A percentile compares a stretch with the other conserved stretches of the same genome.
Conservation (phyloP, 2,888 invertebrate species). For the Catonia carolina region DNA sequence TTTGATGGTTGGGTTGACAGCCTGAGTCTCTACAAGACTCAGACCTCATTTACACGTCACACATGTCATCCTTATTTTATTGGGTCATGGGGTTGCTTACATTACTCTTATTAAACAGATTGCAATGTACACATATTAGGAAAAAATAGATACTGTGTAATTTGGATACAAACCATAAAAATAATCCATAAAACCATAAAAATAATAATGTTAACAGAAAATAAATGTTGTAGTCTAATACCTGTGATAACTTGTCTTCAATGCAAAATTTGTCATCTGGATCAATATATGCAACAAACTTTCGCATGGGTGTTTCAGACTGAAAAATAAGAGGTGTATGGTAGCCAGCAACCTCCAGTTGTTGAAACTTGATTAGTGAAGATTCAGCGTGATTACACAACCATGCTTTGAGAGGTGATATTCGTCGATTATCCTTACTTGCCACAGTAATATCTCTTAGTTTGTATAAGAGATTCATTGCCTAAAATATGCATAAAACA, state of each 20-base stretch:
- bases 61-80: too few relatives aligned
- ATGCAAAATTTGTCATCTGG: conserved; percentile 79
- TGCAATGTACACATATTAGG: too few relatives aligned
- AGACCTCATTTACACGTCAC: too few relatives aligned
- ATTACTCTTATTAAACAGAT: too few relatives aligned
- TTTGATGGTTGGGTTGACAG: too few relatives aligned
- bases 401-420: conserved; percentile 88
- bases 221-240: too few relatives aligned
- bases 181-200: too few relatives aligned
- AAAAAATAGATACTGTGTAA: too few relatives aligned
- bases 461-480: conserved; percentile 86
- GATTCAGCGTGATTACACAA: conserved; percentile 76
- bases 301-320: conserved; percentile 77
- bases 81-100: too few relatives aligned
- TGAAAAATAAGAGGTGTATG: conserved; percentile 75
- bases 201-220: too few relatives aligned
- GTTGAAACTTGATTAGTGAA: conserved; percentile 75
- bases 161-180: too few relatives aligned
- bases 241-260: conserved; percentile 92
- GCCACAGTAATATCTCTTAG: conserved; percentile 72
- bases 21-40: too few relatives aligned
- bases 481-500: conserved; percentile 44
- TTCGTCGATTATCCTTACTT: conserved; percentile 62
- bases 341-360: conserved; percentile 54
- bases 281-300: conserved; percentile 91